These are phyloP conservation scores for Uropsilus gracilis DNA, from an alignment of 2,113 vertebrate genomes.

Conservation along the genomic window DNA sequence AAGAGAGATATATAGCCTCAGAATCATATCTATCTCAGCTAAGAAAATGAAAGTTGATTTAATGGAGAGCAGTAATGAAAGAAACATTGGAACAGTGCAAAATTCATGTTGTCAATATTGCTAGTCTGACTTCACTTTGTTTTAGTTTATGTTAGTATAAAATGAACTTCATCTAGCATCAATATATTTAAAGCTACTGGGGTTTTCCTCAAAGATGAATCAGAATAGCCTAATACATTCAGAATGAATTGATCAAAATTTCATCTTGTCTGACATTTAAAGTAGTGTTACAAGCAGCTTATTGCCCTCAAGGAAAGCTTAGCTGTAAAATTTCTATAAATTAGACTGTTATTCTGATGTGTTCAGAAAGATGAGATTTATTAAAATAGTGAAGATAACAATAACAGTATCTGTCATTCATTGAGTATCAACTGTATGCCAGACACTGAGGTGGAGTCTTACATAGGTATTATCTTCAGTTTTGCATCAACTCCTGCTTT, in stretches of 20 bases:
- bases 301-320: slow-evolving; percentile 1
- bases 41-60: neutral
- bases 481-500: neutral
- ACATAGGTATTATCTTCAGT: neutral
- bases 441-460: neutral
- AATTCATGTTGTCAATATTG: neutral
- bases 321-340: neutral
- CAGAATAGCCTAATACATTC: slow-evolving; percentile 18
- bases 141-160: slow-evolving; percentile 33
- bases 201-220: slow-evolving; percentile 51
- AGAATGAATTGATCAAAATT: slow-evolving; percentile 51
- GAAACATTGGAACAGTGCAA: neutral
- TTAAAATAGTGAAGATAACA: neutral
- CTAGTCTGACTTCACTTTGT: neutral
- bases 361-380: neutral
- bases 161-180: slow-evolving; percentile 18
- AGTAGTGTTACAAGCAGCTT: neutral
- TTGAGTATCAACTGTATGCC: neutral
- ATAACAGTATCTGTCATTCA: neutral
- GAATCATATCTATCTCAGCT: neutral
- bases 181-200: neutral
- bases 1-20: neutral
- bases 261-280: slow-evolving; percentile 57
- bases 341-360: neutral
- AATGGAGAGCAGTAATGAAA: neutral